Base-by-base conservation (phyloP, 2,888 invertebrate species). In the Drosophila paramelanica region DNA sequence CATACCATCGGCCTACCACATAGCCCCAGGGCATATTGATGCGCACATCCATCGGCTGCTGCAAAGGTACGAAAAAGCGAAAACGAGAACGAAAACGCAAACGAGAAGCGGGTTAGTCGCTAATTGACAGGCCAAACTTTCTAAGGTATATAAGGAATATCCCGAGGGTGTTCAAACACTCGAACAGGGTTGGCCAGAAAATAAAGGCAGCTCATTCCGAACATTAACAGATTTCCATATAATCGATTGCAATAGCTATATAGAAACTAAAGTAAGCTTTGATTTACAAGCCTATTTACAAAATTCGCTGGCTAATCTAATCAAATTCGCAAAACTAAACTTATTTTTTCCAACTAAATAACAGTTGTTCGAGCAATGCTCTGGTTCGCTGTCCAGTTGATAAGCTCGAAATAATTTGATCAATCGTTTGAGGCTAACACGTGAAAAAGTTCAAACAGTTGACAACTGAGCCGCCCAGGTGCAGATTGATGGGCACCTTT, bases 1-100 rank as follows among this genome's bases (percentile, higher is more conserved):
- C 96, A 95, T 96, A 96, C 93, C 95, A 93, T 86, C 95, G 95
- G 5, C 94, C 96, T 5, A 95, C 93, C 36, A 96, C 88, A 82
- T 95, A 93, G 0, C 96, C 96, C 94, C 95, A 96, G 55, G 95
- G 94, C 27, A 95, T 94, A 64, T 95, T 94, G 56, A 96, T 95
- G 85, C 93, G 92, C 42, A 96, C 92, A 92, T 96, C 95, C 90
- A 94, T 94, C 2, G 91, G 92, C 77, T 79, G 67, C 17, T 17
- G 3, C 13, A 81, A 43, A 27, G 58, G 36, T 13, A 43, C 14
- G 59, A 31, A 11, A 43, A 11, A 8, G n/a, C 41, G 23, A 23
- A 8, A 23, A 4, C 4, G 23, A 23, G 4, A 23, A 23, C 23
- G 23, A 2, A 23, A 23, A 23, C 23, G 23, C 3, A 31, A 13